Percentiles rank a stretch among this genome's conserved stretches.
Evolutionary conservation across 2,888 invertebrate species (phyloP).

Genomic region (Arrhopalites spinosus): DNA sequence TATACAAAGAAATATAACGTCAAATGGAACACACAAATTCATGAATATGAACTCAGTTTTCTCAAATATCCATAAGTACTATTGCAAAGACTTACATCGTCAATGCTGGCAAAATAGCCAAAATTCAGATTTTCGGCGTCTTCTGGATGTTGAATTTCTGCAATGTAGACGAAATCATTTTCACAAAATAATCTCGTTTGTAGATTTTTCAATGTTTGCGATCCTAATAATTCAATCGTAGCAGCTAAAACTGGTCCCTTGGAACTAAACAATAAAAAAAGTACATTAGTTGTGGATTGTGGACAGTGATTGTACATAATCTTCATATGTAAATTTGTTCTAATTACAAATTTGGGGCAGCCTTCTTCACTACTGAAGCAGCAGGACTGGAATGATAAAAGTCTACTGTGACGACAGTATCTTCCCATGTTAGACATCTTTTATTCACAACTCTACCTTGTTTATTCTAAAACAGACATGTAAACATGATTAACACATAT

Average conservation of each 20-base stretch:
- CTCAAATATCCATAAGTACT: neutral
- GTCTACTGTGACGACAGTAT: slow-evolving; percentile 26
- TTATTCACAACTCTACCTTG: neutral
- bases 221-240: slow-evolving; percentile 8
- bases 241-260: slow-evolving; percentile 18
- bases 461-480: neutral
- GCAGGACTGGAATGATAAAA: slow-evolving; percentile 28
- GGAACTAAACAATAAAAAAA: slow-evolving; percentile 8
- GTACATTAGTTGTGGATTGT: no score
- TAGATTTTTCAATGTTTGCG: slow-evolving; percentile 27
- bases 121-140: slow-evolving; percentile 12
- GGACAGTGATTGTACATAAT: neutral
- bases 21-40: neutral
- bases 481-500: no score
- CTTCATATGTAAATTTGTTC: neutral
- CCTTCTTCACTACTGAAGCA: slow-evolving; percentile 12
- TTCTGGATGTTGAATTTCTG: slow-evolving; percentile 14
- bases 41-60: neutral
- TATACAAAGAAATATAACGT: neutral
- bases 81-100: slow-evolving; percentile 16
- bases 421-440: neutral
- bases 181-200: slow-evolving; percentile 23
- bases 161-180: slow-evolving; percentile 31
- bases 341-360: neutral
- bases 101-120: neutral